Evolutionary conservation across 2,797 vertebrate genomes (phyloP).

Genomic region (Manis pentadactyla): DNA sequence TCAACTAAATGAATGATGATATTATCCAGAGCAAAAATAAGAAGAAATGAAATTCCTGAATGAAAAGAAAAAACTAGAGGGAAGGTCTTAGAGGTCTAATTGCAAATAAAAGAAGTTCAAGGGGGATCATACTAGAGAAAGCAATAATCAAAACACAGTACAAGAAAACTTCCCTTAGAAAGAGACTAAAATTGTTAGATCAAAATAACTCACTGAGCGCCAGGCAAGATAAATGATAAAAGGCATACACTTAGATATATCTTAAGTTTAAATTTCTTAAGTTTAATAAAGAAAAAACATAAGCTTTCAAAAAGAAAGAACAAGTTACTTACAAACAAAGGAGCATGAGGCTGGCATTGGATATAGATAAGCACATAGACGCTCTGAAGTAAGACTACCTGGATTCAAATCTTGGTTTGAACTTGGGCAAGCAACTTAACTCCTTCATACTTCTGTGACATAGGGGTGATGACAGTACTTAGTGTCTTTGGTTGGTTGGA

Average conservation of each 20-base stretch:
- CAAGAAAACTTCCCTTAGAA: background rate
- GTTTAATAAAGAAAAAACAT: background rate
- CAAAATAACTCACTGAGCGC: background rate
- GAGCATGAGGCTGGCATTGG: background rate
- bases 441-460: conserved; percentile 30
- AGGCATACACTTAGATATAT: background rate
- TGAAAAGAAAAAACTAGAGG: background rate
- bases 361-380: background rate
- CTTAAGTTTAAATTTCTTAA: background rate
- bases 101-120: background rate
- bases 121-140: background rate
- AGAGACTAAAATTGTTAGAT: background rate
- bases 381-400: background rate
- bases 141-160: background rate
- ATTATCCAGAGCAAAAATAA: conserved; percentile 16
- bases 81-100: background rate
- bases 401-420: conserved; percentile 20
- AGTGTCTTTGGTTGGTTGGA: background rate
- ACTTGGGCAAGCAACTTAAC: background rate
- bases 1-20: background rate
- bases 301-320: conserved; percentile 10
- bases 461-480: background rate
- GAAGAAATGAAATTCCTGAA: conserved; percentile 51
- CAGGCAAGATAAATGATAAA: background rate
- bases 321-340: conserved; percentile 1